Conservation (phyloP, 2,113 vertebrate genomes). For the Hoplias malabaricus region DNA sequence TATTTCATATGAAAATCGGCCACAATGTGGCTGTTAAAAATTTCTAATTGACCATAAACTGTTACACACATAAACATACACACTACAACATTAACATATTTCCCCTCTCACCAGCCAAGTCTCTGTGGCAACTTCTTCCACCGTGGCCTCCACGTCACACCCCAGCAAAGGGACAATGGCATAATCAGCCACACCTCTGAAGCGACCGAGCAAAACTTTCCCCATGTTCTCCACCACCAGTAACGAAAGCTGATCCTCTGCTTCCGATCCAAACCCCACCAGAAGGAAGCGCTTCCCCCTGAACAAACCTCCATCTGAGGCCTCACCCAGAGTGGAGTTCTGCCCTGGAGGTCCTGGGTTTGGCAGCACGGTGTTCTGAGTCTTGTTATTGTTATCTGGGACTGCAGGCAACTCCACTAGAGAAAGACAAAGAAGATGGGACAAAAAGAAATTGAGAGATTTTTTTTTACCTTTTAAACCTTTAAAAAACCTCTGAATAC, state of each 20-base stretch:
- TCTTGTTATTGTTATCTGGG: slow-evolving; percentile 45
- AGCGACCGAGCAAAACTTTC: slow-evolving; percentile 71
- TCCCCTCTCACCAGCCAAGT: slow-evolving; percentile 90
- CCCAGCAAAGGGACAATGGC: slow-evolving; percentile 91
- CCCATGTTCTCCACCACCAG: slow-evolving; percentile 84
- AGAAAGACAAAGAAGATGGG: background rate
- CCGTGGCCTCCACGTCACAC: slow-evolving; percentile 83
- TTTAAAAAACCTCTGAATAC: too few species aligned
- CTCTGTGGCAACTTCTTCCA: slow-evolving; percentile 93
- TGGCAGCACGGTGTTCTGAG: slow-evolving; percentile 40
- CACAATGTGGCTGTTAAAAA: too few species aligned
- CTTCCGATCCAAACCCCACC: slow-evolving; percentile 83
- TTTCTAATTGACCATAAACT: too few species aligned
- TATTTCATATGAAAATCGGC: too few species aligned
- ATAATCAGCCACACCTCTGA: slow-evolving; percentile 83
- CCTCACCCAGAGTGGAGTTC: slow-evolving; percentile 61
- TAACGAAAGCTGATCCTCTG: slow-evolving; percentile 74
- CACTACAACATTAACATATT: background rate
- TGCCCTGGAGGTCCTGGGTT: slow-evolving; percentile 51
- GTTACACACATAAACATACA: background rate
- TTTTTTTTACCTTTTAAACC: too few species aligned
- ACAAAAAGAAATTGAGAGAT: background rate
- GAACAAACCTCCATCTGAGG: slow-evolving; percentile 81
- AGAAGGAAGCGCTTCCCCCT: slow-evolving; percentile 81
- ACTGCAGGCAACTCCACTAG: slow-evolving; percentile 63